A percentile compares a stretch with the other conserved stretches of the same genome.
Evolutionary conservation across 2,888 invertebrate genomes (phyloP).

Genomic region (Idaea straminata): DNA sequence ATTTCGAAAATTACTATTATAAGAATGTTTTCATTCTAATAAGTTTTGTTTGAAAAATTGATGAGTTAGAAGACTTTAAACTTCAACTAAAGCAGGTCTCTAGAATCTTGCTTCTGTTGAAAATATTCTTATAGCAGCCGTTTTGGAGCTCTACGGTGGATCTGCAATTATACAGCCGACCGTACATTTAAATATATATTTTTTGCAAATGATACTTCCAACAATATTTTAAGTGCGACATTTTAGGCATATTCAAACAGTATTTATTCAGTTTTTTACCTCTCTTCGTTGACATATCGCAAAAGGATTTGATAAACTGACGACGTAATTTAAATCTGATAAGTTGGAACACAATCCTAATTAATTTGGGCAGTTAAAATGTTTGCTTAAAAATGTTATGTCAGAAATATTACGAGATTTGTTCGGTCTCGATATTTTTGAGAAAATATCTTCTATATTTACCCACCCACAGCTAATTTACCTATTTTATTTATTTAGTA

Average conservation of each 20-base stretch:
- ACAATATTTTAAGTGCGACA: neutral
- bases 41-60: too few species aligned
- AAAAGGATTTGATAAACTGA: neutral
- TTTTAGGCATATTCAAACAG: neutral
- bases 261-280: neutral
- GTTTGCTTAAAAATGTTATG: neutral
- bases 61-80: too few species aligned
- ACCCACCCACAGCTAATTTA: too few species aligned
- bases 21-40: too few species aligned
- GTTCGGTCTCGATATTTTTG: neutral
- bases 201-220: neutral
- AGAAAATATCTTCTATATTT: too few species aligned
- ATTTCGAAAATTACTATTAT: too few species aligned
- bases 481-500: too few species aligned
- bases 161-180: too few species aligned
- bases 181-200: neutral
- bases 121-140: too few species aligned
- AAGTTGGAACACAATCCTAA: neutral
- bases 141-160: too few species aligned
- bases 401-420: neutral
- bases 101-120: too few species aligned
- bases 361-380: conserved; percentile 1
- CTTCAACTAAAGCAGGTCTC: too few species aligned
- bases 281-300: neutral
- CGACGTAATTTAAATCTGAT: neutral